Percentiles rank a stretch among this genome's conserved stretches.
phyloP scores from a whole-genome alignment of 2,888 invertebrate species.

The Scaptomyza caliginosa region DNA sequence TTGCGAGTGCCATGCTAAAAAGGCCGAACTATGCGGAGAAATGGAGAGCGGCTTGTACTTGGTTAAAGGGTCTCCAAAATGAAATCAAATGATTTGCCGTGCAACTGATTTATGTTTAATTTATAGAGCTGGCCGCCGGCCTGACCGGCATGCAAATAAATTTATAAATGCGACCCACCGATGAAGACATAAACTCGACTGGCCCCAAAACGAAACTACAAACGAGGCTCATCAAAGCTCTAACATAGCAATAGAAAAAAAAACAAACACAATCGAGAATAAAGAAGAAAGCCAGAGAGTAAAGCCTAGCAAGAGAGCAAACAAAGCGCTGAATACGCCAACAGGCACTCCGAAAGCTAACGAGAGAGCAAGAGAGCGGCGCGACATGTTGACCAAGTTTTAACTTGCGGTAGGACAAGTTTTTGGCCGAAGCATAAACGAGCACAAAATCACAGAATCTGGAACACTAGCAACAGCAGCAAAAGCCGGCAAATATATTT shows the following conservation, averaged over 20 bases:
- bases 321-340: constrained; percentile 45
- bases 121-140: constrained; percentile 69
- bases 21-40: background rate
- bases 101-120: constrained; percentile 76
- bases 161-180: constrained; percentile 52
- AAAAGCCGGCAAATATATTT: constrained; percentile 42
- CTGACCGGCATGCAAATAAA: constrained; percentile 76
- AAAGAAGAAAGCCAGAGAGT: background rate
- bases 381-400: constrained; percentile 59
- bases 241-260: constrained; percentile 8
- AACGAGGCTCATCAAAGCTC: constrained; percentile 43
- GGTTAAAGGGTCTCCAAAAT: constrained; percentile 53
- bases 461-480: constrained; percentile 44
- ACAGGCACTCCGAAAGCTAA: constrained; percentile 9
- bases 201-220: constrained; percentile 52
- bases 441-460: constrained; percentile 29
- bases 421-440: constrained; percentile 23
- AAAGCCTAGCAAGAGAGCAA: background rate
- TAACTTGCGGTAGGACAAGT: constrained; percentile 64
- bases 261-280: background rate
- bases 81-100: constrained; percentile 76
- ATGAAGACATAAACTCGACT: constrained; percentile 73
- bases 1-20: constrained; percentile 21
- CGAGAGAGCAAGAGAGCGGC: constrained; percentile 3
- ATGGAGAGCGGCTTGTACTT: background rate